These are phyloP conservation scores for Trissolcus brochymenae DNA, from an alignment of 2,888 invertebrate genomes.

Conservation along the genomic window DNA sequence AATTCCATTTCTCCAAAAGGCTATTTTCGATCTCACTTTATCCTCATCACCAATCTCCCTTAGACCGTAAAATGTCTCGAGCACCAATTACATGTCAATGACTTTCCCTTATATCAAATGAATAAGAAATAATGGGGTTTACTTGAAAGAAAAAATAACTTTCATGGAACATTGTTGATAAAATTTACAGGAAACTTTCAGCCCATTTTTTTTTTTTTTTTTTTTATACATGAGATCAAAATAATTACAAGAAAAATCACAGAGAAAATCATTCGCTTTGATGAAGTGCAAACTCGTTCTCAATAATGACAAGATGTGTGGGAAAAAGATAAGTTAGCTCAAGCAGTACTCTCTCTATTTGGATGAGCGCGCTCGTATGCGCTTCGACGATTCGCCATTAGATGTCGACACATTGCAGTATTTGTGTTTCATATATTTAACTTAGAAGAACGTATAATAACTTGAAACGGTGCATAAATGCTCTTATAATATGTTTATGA, in stretches of 20 bases:
- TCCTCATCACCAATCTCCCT: slow-evolving; percentile 58
- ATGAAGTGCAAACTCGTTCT: slow-evolving; percentile 35
- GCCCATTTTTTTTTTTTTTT: too few relatives aligned
- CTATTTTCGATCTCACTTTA: slow-evolving; percentile 57
- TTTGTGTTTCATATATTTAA: slow-evolving; percentile 44
- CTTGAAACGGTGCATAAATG: too few relatives aligned
- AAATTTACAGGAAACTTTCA: slow-evolving; percentile 52
- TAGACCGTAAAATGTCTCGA: slow-evolving; percentile 57
- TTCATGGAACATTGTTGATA: slow-evolving; percentile 46
- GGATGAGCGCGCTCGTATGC: slow-evolving; percentile 43
- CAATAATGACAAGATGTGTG: slow-evolving; percentile 52
- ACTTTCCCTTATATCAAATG: slow-evolving; percentile 57
- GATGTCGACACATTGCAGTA: slow-evolving; percentile 45
- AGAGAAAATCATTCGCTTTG: slow-evolving; percentile 34
- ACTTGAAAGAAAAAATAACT: slow-evolving; percentile 34
- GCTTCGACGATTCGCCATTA: slow-evolving; percentile 42
- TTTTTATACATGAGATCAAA: slow-evolving; percentile 50
- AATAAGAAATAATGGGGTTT: slow-evolving; percentile 57
- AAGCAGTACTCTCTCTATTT: slow-evolving; percentile 46
- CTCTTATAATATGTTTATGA: too few relatives aligned
- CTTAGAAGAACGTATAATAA: too few relatives aligned
- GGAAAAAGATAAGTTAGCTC: slow-evolving; percentile 27
- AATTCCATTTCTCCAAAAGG: slow-evolving; percentile 56
- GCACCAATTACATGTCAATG: slow-evolving; percentile 59
- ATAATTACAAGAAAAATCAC: slow-evolving; percentile 41